Percentiles rank a stretch among this genome's conserved stretches.
Evolutionary conservation across 1,140 invertebrate genomes (phyloP).

Genomic region (Drosophila bipectinata): DNA sequence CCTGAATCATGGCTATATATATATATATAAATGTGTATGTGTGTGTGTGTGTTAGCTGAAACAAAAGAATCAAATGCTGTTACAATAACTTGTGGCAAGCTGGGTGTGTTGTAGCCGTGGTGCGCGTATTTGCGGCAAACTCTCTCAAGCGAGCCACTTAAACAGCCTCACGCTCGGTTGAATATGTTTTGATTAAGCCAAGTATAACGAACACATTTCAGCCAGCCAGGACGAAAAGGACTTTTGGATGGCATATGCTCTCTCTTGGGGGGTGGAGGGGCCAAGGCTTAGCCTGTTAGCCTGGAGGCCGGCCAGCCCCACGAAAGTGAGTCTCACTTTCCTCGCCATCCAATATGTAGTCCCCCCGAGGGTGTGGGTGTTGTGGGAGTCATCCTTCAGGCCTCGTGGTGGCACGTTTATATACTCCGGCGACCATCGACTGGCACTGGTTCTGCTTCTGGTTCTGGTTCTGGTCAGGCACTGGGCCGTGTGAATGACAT

Average conservation of each 20-base stretch:
- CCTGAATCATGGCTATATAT: conserved; percentile 2
- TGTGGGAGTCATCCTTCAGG: conserved; percentile 1
- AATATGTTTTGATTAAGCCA: conserved; percentile 81
- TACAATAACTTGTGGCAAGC: conserved; percentile 68
- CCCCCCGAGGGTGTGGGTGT: background rate
- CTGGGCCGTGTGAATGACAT: conserved; percentile 60
- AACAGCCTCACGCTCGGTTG: conserved; percentile 78
- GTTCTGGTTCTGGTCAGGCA: conserved; percentile 56
- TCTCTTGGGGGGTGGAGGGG: background rate
- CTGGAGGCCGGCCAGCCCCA: background rate
- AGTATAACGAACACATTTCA: conserved; percentile 80
- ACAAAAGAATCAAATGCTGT: conserved; percentile 79
- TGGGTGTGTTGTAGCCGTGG: background rate
- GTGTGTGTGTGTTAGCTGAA: conserved; percentile 29
- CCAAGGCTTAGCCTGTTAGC: no score
- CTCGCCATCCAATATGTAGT: background rate
- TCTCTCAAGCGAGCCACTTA: conserved; percentile 80
- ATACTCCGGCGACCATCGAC: conserved; percentile 64
- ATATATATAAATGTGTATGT: conserved; percentile 14
- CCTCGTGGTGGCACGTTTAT: conserved; percentile 59
- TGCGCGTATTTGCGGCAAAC: conserved; percentile 71
- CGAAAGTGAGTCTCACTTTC: conserved; percentile 56
- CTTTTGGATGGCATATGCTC: background rate
- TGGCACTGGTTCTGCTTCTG: background rate
- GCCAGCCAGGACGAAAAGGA: conserved; percentile 41